Evolutionary conservation across 2,888 invertebrate species (phyloP), one percentile per base, ranked within the genome.

Genomic region (Diarsia rubi): DNA sequence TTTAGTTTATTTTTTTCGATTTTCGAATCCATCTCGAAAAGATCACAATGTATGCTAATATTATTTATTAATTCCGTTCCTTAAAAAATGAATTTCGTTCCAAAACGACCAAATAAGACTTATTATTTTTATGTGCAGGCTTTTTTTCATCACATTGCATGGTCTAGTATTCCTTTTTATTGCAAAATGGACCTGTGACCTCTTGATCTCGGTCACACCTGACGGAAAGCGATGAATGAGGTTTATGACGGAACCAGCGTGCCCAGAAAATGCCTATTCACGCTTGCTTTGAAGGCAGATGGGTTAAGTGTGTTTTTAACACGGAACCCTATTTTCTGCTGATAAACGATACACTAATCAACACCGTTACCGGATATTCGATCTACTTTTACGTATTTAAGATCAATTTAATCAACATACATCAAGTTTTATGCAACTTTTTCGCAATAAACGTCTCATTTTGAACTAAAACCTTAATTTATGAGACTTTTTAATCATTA

Each of bases 381-480:
- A 75, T 78, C 77, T 69, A 83, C 73, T 82, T 83, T 64, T 8
- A 60, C 19, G 21, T 65, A 57, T 73, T 75, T 64, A 68, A 62
- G 52, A 74, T 68, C 52, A 27, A 68, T 66, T 65, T 73, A 77
- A 86, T 86, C 74, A 84, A 67, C 69, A 77, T 78, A 64, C 62
- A 81, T 82, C 73, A 83, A 65, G 12, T 69, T 77, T 68, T 42
- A 79, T 54, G 60, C 65, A 73, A 78, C 52, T 54, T 75, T 72
- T 71, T 83, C 47, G 69, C 77, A 45, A 73, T 78, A 74, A 77
- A 76, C 16, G 52, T 72, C 68, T 73, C 21, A 60, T 49, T 73
- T 73, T 9, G n/a, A 42, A 72, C 49, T 62, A 54, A 37, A 69
- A 54, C 0, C 31, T 1, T 78, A n/a, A 81, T 74, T 75, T 67